These are phyloP conservation scores for Trematomus loennbergii DNA, from an alignment of 2,113 vertebrate genomes.

Conservation along the genomic window DNA sequence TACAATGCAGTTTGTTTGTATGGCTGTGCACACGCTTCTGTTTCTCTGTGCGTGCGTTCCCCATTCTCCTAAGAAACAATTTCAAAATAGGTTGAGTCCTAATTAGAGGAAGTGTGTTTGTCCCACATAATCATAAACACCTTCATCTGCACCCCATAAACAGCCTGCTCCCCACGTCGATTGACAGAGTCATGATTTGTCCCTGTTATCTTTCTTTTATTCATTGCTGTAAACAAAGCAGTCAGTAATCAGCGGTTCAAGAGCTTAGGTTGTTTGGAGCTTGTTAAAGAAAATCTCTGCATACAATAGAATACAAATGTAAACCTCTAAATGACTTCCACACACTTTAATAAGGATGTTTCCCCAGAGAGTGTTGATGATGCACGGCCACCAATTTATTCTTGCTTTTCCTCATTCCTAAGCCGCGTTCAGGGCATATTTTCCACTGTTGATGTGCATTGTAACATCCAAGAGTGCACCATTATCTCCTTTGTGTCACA, in stretches of 20 bases:
- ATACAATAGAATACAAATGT: neutral
- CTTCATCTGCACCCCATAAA: conserved; percentile 32
- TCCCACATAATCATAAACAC: conserved; percentile 15
- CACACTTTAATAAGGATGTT: too few relatives aligned
- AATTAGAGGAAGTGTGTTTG: conserved; percentile 56
- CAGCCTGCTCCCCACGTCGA: neutral
- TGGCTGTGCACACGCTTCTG: neutral
- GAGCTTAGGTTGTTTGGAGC: neutral
- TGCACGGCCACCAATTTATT: too few relatives aligned
- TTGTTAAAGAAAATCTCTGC: neutral
- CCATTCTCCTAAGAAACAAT: conserved; percentile 19
- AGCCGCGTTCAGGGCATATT: too few relatives aligned
- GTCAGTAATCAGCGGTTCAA: conserved; percentile 22
- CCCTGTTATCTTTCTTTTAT: conserved; percentile 21
- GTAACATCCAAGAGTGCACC: too few relatives aligned
- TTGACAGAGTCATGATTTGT: conserved; percentile 16
- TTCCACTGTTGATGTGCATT: too few relatives aligned
- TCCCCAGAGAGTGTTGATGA: too few relatives aligned
- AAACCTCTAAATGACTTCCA: neutral
- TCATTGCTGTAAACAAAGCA: conserved; percentile 21
- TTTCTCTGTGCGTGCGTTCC: neutral
- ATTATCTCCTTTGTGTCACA: too few relatives aligned
- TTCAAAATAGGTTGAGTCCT: conserved; percentile 52
- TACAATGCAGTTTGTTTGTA: neutral
- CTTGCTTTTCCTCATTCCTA: too few relatives aligned